These are phyloP conservation scores for Tauraco erythrolophus DNA, from an alignment of 2,113 vertebrate genomes.

Conservation along the genomic window DNA sequence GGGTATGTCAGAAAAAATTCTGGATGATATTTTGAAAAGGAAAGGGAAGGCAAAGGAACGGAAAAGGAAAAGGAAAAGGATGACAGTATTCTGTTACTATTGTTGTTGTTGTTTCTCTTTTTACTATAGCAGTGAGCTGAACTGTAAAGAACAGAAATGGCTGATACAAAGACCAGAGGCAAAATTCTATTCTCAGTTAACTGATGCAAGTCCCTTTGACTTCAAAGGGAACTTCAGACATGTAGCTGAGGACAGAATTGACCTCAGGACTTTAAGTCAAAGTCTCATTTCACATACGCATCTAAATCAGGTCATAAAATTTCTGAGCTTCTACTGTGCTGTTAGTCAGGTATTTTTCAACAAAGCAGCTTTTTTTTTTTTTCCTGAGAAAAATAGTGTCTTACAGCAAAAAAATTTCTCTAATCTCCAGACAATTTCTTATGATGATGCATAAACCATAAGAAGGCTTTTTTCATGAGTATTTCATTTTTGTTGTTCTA, in stretches of 20 bases:
- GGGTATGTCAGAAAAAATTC: background rate
- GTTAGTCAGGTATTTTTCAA: background rate
- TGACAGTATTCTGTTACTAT: background rate
- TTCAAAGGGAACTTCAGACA: background rate
- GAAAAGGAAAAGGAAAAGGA: background rate
- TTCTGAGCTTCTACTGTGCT: background rate
- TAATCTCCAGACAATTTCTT: background rate
- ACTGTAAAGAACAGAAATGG: background rate
- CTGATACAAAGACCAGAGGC: background rate
- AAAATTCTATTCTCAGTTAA: background rate
- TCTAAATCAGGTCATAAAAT: background rate
- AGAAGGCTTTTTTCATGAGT: background rate
- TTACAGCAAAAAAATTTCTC: background rate
- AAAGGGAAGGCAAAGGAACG: background rate
- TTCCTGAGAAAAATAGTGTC: background rate
- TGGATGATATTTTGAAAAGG: background rate
- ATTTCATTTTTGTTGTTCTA: background rate
- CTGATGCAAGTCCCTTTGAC: background rate
- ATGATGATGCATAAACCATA: background rate
- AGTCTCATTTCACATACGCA: background rate
- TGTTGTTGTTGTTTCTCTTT: background rate
- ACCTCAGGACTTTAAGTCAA: background rate
- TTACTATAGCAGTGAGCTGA: background rate
- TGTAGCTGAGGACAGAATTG: background rate
- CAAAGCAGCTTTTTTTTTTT: background rate